These are phyloP conservation scores for Protosalanx chinensis DNA, from an alignment of 2,797 vertebrate species.

Conservation along the genomic window DNA sequence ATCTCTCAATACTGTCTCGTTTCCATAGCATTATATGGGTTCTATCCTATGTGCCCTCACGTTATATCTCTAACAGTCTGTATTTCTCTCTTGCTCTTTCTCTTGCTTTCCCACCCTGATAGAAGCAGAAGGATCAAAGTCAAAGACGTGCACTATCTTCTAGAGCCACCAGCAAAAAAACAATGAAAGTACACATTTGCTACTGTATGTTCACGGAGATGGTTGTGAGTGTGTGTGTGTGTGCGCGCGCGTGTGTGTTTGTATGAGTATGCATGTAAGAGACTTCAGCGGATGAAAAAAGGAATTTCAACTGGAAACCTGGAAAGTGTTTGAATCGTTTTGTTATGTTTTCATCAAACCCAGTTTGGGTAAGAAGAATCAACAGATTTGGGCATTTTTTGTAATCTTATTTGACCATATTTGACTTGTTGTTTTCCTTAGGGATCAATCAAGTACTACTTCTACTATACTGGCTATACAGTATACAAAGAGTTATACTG, in stretches of 20 bases:
- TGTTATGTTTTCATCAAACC: not conserved
- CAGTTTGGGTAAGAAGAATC: not conserved
- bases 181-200: not conserved
- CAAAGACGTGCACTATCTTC: slow-evolving; percentile 94
- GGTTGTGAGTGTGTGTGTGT: slow-evolving; percentile 19
- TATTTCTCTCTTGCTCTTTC: not conserved
- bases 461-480: too few relatives aligned
- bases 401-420: too few relatives aligned
- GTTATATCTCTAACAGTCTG: not conserved
- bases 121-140: slow-evolving; percentile 74
- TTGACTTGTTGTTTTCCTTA: too few relatives aligned
- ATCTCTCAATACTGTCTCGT: not conserved
- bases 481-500: too few relatives aligned
- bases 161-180: slow-evolving; percentile 58
- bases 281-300: not conserved
- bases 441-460: too few relatives aligned
- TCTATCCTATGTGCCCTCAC: not conserved
- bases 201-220: not conserved
- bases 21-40: slow-evolving; percentile 27
- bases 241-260: slow-evolving; percentile 25
- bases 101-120: slow-evolving; percentile 15
- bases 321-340: not conserved
- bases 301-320: not conserved
- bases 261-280: slow-evolving; percentile 13
- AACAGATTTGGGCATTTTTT: too few relatives aligned